Conservation (phyloP, 1,140 invertebrate genomes). For the Nixonia krombeini region DNA sequence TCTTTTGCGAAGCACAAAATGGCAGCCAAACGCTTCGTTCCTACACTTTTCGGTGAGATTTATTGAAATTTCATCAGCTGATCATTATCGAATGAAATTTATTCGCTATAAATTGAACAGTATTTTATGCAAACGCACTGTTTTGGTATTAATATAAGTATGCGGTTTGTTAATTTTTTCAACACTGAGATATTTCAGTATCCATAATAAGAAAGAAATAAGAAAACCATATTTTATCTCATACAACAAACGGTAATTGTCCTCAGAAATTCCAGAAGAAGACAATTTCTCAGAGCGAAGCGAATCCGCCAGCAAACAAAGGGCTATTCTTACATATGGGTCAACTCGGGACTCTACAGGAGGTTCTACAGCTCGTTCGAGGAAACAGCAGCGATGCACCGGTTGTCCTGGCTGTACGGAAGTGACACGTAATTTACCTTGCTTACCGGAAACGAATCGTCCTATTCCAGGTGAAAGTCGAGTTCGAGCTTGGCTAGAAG, state of each 20-base stretch:
- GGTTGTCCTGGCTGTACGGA: constrained; percentile 78
- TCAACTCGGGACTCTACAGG: constrained; percentile 5
- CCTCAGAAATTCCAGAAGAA: constrained; percentile 83
- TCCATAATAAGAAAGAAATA: background rate
- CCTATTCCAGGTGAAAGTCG: constrained; percentile 75
- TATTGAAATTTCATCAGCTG: too few relatives aligned
- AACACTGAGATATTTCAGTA: background rate
- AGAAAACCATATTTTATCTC: constrained; percentile 9
- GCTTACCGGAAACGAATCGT: constrained; percentile 35
- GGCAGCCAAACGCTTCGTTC: constrained; percentile 83
- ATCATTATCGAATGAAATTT: too few relatives aligned
- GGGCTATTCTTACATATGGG: constrained; percentile 31
- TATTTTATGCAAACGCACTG: too few relatives aligned
- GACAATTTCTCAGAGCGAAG: constrained; percentile 64
- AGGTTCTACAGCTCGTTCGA: constrained; percentile 41
- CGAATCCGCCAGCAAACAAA: constrained; percentile 50
- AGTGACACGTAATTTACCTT: constrained; percentile 38
- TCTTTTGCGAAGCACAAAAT: constrained; percentile 90
- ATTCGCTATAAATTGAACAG: too few relatives aligned
- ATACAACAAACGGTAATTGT: too few relatives aligned
- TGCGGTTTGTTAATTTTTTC: too few relatives aligned
- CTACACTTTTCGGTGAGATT: constrained; percentile 79
- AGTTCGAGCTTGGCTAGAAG: constrained; percentile 84
- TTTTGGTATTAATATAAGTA: too few relatives aligned
- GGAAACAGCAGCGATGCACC: constrained; percentile 69